Conservation (phyloP, 2,113 vertebrate species). For the Nothoprocta pentlandii region DNA sequence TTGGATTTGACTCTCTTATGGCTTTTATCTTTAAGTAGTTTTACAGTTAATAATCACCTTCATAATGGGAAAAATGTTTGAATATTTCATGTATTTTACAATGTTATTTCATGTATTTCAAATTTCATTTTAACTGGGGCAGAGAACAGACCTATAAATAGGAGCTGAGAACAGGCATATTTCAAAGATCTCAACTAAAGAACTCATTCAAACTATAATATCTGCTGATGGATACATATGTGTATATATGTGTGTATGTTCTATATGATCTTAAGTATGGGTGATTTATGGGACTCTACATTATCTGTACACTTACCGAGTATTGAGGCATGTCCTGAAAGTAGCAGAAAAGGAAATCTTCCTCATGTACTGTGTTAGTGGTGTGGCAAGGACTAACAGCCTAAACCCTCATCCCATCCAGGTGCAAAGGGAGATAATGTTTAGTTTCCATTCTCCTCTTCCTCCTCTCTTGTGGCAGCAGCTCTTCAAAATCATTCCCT, state of each 20-base stretch:
- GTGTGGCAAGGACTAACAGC: background rate
- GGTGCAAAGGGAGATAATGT: rapidly evolving
- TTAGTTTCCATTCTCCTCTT: background rate
- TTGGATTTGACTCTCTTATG: background rate
- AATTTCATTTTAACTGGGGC: background rate
- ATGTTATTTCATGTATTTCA: background rate
- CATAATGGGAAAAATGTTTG: background rate
- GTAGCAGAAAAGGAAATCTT: background rate
- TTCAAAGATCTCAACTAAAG: background rate
- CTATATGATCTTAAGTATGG: rapidly evolving
- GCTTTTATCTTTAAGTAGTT: background rate
- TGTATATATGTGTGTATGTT: background rate
- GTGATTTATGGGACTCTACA: background rate
- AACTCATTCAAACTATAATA: background rate
- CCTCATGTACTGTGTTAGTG: background rate
- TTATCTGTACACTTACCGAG: background rate
- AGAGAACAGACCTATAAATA: background rate
- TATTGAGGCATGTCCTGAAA: background rate
- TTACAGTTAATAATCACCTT: background rate
- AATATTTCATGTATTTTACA: background rate
- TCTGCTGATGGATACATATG: rapidly evolving
- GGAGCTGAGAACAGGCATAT: background rate
- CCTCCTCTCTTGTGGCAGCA: background rate
- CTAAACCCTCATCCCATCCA: background rate
- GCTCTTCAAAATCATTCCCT: background rate